Conservation (phyloP, 2,797 vertebrate genomes). For the Poecilia gillii region DNA sequence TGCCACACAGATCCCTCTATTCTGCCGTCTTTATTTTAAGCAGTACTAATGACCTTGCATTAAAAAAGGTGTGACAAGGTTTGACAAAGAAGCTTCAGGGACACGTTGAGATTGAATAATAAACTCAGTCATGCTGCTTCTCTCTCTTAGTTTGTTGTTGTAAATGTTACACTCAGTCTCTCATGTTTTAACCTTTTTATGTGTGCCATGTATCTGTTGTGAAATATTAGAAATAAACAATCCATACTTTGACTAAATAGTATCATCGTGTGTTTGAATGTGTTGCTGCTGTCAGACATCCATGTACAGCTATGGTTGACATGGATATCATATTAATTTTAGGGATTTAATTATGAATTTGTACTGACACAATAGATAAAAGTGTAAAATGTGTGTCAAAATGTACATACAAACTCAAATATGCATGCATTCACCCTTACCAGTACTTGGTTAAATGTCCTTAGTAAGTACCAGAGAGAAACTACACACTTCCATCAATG, state of each 20-base stretch:
- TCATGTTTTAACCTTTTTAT: conserved; percentile 12
- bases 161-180: conserved; percentile 19
- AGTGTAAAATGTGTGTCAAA: not conserved
- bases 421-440: not conserved
- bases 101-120: not conserved
- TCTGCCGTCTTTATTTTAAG: not conserved
- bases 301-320: not conserved
- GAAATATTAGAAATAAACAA: conserved; percentile 27
- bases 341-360: not conserved
- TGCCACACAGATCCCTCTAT: not conserved
- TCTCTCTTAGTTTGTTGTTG: not conserved
- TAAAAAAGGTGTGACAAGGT: not conserved
- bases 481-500: not conserved
- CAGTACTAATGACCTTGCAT: conserved; percentile 6
- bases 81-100: conserved; percentile 10
- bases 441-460: not conserved
- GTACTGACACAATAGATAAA: not conserved
- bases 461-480: not conserved
- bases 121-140: not conserved
- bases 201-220: not conserved
- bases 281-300: not conserved
- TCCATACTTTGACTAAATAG: not conserved
- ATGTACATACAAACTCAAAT: not conserved
- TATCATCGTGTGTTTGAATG: not conserved
- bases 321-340: not conserved